Conservation (phyloP, 2,888 invertebrate genomes). For the Bibio marci region DNA sequence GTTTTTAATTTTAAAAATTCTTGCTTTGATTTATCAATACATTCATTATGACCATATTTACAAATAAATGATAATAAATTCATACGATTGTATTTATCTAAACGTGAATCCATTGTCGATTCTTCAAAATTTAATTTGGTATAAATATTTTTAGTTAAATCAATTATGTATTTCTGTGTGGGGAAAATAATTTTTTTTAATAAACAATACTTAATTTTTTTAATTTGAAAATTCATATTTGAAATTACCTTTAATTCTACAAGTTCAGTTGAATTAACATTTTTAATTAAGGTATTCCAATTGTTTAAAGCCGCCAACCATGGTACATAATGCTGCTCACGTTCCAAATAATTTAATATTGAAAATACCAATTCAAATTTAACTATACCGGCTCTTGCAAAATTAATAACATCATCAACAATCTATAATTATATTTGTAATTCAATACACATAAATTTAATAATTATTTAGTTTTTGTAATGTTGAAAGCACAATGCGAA, state of each 20-base stretch:
- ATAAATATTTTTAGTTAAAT: constrained; percentile 3
- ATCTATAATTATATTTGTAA: too few relatives aligned
- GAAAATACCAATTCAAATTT: constrained; percentile 43
- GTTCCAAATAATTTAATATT: constrained; percentile 47
- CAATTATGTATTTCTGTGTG: not conserved
- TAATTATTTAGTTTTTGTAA: too few relatives aligned
- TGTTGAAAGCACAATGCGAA: too few relatives aligned
- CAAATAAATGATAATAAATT: constrained; percentile 47
- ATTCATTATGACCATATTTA: constrained; percentile 38
- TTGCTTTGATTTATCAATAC: constrained; percentile 31
- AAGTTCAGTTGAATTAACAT: not conserved
- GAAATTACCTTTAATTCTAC: constrained; percentile 9
- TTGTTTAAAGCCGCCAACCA: constrained; percentile 50
- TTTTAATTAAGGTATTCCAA: constrained; percentile 12
- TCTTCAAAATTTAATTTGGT: constrained; percentile 32
- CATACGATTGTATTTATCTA: constrained; percentile 40
- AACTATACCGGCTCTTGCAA: constrained; percentile 49
- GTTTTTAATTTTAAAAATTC: constrained; percentile 2
- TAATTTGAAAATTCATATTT: too few relatives aligned
- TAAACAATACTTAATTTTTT: too few relatives aligned
- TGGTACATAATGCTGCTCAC: constrained; percentile 56
- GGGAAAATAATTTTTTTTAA: too few relatives aligned
- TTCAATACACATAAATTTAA: too few relatives aligned
- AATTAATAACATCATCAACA: constrained; percentile 61
- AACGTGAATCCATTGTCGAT: constrained; percentile 29